phyloP scores from a whole-genome alignment of 2,888 invertebrate species.

The Zele albiditarsus region DNA sequence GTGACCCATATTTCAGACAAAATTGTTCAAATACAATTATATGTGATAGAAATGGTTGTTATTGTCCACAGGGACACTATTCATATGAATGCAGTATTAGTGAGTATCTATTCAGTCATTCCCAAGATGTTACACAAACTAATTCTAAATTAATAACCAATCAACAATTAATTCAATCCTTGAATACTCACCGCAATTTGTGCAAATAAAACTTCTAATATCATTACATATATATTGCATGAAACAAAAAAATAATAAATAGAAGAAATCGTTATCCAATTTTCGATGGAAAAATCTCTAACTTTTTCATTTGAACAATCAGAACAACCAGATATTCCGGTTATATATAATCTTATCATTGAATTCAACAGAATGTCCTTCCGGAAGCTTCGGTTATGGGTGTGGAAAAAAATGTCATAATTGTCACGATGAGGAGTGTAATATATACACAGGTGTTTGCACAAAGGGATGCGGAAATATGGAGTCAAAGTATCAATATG shows the following conservation, averaged over 20 bases:
- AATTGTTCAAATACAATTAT: conserved; percentile 45
- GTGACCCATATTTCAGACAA: conserved; percentile 30
- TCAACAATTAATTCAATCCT: no score
- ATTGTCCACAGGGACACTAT: conserved; percentile 52
- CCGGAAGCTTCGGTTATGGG: conserved; percentile 55
- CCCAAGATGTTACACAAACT: no score
- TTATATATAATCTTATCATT: no score
- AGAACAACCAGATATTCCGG: no score
- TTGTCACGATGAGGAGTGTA: conserved; percentile 49
- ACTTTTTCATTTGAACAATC: no score
- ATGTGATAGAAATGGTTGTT: conserved; percentile 54
- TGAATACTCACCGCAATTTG: no score
- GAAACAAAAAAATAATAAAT: no score
- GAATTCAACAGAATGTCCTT: conserved; percentile 51
- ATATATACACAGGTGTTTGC: conserved; percentile 52
- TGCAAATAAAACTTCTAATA: no score
- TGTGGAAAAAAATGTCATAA: conserved; percentile 56
- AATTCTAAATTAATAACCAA: no score
- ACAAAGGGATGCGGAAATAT: conserved; percentile 44
- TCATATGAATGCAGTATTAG: conserved; percentile 43
- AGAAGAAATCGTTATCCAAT: no score
- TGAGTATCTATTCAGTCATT: conserved; percentile 40
- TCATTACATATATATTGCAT: no score
- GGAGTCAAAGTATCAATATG: conserved; percentile 4
- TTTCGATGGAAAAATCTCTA: no score